Evolutionary conservation across 2,113 vertebrate species (phyloP).

Genomic region (Rhinogobius similis): DNA sequence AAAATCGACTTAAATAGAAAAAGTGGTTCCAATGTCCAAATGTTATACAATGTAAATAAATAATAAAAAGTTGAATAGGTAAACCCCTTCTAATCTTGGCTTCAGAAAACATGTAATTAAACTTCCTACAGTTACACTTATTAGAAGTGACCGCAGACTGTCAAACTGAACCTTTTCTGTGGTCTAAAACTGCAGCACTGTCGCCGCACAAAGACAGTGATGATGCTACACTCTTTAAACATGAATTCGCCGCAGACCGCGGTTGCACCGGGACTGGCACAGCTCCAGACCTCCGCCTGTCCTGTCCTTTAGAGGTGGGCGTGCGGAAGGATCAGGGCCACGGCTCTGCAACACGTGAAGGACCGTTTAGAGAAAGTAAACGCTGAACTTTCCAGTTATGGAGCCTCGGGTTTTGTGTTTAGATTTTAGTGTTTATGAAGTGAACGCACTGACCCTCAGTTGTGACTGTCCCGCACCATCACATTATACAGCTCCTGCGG

Average conservation of each 20-base stretch:
- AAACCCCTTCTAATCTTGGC: background rate
- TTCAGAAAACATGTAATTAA: background rate
- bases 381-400: background rate
- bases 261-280: background rate
- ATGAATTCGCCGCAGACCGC: background rate
- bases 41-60: background rate
- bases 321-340: conserved; percentile 40
- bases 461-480: conserved; percentile 4
- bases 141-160: too few relatives aligned
- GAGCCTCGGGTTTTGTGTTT: background rate
- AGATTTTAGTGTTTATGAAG: background rate
- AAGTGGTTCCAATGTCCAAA: background rate
- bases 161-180: background rate
- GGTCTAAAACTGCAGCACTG: background rate
- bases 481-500: conserved; percentile 66
- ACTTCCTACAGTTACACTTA: too few relatives aligned
- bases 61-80: background rate
- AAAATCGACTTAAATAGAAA: background rate
- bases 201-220: background rate
- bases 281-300: conserved; percentile 41
- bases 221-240: background rate
- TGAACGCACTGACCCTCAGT: background rate
- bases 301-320: conserved; percentile 50
- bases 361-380: background rate
- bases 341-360: background rate